A percentile compares a stretch with the other conserved stretches of the same genome.
Evolutionary conservation across 2,113 vertebrate species (phyloP).

Genomic region (Dendrocopos noguchii): DNA sequence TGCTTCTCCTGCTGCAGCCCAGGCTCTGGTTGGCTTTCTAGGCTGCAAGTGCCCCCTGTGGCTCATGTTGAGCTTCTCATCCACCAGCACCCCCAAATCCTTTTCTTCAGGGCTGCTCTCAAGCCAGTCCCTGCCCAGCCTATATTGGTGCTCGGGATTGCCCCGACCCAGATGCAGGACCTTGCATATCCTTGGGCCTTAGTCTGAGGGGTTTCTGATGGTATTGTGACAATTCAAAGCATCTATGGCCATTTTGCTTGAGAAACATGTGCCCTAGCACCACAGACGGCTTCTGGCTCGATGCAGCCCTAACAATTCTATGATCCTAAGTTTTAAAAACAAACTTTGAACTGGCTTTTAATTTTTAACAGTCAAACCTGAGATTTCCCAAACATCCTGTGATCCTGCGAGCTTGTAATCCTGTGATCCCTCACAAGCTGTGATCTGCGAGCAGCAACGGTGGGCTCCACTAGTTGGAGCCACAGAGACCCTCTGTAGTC

Average conservation of each 20-base stretch:
- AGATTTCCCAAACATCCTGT: neutral
- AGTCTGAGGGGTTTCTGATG: neutral
- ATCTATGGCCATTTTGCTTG: neutral
- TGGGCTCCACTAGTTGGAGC: neutral
- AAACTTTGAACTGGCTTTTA: neutral
- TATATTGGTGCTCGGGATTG: no score
- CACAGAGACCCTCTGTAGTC: neutral
- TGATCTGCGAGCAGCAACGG: neutral
- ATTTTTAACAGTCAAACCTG: neutral
- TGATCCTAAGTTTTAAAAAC: neutral
- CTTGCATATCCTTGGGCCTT: neutral
- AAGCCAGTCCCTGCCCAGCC: no score
- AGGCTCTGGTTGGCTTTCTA: no score
- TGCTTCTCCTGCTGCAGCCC: no score
- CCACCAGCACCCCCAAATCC: no score
- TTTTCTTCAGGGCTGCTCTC: no score
- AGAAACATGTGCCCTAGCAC: neutral
- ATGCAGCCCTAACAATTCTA: no score
- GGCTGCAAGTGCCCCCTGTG: no score
- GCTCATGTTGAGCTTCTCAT: no score
- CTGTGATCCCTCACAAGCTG: no score
- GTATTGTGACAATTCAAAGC: neutral
- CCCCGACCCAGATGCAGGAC: no score
- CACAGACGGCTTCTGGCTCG: fast-evolving
- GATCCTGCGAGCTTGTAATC: neutral